These are phyloP conservation scores for Philereme transversata DNA, from an alignment of 2,888 invertebrate species.

Conservation along the genomic window DNA sequence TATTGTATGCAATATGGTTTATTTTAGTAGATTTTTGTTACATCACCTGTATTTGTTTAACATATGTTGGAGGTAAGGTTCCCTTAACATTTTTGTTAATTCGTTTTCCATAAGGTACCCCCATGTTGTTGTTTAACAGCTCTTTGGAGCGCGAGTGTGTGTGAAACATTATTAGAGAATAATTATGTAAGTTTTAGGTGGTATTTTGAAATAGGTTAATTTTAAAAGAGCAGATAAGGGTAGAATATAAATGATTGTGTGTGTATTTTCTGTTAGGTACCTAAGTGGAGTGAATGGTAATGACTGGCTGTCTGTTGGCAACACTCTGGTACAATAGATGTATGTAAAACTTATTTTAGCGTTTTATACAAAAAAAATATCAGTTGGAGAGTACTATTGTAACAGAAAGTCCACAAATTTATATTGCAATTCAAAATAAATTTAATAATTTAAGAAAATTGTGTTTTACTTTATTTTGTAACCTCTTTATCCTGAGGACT, in stretches of 20 bases:
- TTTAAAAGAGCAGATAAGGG: constrained; percentile 69
- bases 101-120: constrained; percentile 57
- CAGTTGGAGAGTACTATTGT: constrained; percentile 80
- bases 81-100: constrained; percentile 59
- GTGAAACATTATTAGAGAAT: constrained; percentile 65
- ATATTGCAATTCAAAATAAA: constrained; percentile 82
- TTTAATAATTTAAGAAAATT: constrained; percentile 78
- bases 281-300: constrained; percentile 62
- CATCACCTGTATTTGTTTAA: constrained; percentile 52
- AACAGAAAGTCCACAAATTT: constrained; percentile 84
- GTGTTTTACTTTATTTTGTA: constrained; percentile 47
- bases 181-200: constrained; percentile 71
- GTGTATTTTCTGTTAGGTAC: constrained; percentile 80
- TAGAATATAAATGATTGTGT: constrained; percentile 82
- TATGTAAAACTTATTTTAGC: constrained; percentile 76
- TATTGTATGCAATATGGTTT: constrained; percentile 36
- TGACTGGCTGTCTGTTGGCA: constrained; percentile 46
- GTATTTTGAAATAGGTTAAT: constrained; percentile 77
- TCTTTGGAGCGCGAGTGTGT: constrained; percentile 65
- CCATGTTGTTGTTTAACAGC: constrained; percentile 59
- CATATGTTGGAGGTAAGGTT: constrained; percentile 46
- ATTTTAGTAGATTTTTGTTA: constrained; percentile 43
- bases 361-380: constrained; percentile 80
- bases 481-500: constrained; percentile 2
- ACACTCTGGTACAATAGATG: constrained; percentile 74